Conservation (phyloP, 2,797 vertebrate species). For the Craterocephalus amniculus region DNA sequence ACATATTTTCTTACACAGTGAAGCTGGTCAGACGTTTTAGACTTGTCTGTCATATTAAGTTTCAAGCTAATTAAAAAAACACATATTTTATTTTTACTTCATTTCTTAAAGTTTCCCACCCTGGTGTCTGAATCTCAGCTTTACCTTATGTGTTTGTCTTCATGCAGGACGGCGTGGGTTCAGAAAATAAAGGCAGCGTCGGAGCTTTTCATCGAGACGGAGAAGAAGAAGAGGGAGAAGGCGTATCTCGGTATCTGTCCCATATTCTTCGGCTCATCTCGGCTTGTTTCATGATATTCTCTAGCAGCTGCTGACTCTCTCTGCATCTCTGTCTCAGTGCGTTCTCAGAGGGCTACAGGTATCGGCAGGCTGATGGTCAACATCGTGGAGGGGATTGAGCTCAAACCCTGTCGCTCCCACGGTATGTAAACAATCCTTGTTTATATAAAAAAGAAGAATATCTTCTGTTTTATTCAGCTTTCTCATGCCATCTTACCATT, state of each 20-base stretch:
- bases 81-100: too few species aligned
- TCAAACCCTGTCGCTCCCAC: slow-evolving; percentile 96
- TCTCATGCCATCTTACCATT: background rate
- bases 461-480: too few species aligned
- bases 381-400: slow-evolving; percentile 96
- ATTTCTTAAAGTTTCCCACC: too few species aligned
- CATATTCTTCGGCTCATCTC: background rate
- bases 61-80: background rate
- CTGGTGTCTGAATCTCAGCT: too few species aligned
- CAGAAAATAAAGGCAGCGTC: slow-evolving; percentile 99
- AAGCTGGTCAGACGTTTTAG: background rate
- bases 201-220: slow-evolving; percentile 97
- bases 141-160: slow-evolving; percentile 26
- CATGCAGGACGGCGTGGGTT: slow-evolving; percentile 94
- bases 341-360: slow-evolving; percentile 95
- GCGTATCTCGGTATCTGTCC: slow-evolving; percentile 89
- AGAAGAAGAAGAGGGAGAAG: slow-evolving; percentile 98
- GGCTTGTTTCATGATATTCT: background rate
- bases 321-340: slow-evolving; percentile 79
- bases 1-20: background rate
- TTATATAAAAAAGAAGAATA: too few species aligned
- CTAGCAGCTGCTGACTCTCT: background rate
- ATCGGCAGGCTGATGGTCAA: slow-evolving; percentile 98
- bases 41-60: too few species aligned
- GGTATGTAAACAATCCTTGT: slow-evolving; percentile 72